Base-by-base conservation (phyloP, 2,113 vertebrate genomes). In the Cephalophus harveyi region DNA sequence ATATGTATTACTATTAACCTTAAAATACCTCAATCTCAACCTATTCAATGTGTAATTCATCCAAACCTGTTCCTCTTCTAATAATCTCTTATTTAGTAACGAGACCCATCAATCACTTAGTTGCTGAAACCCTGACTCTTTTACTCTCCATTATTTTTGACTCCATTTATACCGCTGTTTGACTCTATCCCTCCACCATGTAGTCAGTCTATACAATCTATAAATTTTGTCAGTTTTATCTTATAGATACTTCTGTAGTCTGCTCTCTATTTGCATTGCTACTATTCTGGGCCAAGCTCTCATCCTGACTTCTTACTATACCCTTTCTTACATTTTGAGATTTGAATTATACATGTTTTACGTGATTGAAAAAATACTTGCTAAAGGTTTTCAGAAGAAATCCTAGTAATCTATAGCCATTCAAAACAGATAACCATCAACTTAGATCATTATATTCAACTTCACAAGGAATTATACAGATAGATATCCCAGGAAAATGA, bases 331-430 rank as follows among this genome's bases (percentile, higher is more conserved):
- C 5, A 15, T 92, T 97, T 97, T 96, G 62, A 95, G 91, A 46
- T 95, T 95, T 91, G 55, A 82, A 78, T 92, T 48, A 81, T 52
- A 33, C 7, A 6, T 76, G 59, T 97, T 95, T 86, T 92, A 78
- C 10, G 14, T 94, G 27, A 84, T 90, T 96, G 76, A 60, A 94
- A 79, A 94, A 89, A 92, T 93, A 79, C 25, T 84, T 52, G 8
- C n/a, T 89, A 79, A 87, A 91, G 15, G 13, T 94, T 97, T 95
- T 96, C 36, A 91, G 95, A 95, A 94, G 62, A 89, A 96, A 95
- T 96, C 23, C 36, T 85, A 13, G 43, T 82, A 89, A 94, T 94
- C 67, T 48, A 36, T 96, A 87, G 85, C 30, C 84, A 85, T 94
- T 94, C 78, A 85, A 55, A 97, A 96, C 14, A 88, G 55, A 28